Evolutionary conservation across 2,888 invertebrate species (phyloP).

Genomic region (Liposcelis brunnea): DNA sequence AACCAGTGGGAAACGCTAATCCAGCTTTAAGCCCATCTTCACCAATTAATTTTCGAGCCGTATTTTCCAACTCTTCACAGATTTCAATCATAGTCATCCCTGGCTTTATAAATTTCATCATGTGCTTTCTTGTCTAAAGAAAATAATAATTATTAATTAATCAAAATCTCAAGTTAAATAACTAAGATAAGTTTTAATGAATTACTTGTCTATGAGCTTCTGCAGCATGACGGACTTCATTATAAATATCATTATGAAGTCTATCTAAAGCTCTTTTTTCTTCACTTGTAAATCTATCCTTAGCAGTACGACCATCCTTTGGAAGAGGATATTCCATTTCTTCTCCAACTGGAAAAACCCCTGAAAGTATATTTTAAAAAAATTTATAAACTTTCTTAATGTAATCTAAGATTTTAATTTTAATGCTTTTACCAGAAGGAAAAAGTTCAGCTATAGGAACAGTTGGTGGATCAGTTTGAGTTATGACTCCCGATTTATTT

Average conservation of each 20-base stretch:
- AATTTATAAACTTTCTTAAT: background rate
- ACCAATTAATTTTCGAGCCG: constrained; percentile 76
- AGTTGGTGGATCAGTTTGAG: constrained; percentile 70
- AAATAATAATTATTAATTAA: constrained; percentile 12
- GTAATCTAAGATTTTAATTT: background rate
- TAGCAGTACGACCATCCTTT: constrained; percentile 69
- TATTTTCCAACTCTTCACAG: constrained; percentile 87
- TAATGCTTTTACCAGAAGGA: constrained; percentile 43
- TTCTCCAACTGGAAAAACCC: constrained; percentile 73
- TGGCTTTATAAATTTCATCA: constrained; percentile 87
- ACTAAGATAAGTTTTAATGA: background rate
- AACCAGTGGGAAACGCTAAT: constrained; percentile 91
- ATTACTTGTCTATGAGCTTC: constrained; percentile 88
- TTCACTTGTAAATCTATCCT: constrained; percentile 66
- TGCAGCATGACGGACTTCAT: constrained; percentile 87
- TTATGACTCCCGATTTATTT: constrained; percentile 21
- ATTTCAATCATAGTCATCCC: constrained; percentile 99
- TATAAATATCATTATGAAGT: constrained; percentile 83
- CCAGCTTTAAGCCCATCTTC: constrained; percentile 93
- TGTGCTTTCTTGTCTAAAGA: constrained; percentile 67
- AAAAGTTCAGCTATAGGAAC: constrained; percentile 72
- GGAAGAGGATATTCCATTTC: constrained; percentile 65
- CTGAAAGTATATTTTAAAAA: constrained; percentile 21
- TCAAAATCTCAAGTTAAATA: background rate
- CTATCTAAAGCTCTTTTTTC: constrained; percentile 82